A percentile compares a stretch with the other conserved stretches of the same genome.
phyloP scores from a whole-genome alignment of 2,888 invertebrate species.

The Atethmia centrago region DNA sequence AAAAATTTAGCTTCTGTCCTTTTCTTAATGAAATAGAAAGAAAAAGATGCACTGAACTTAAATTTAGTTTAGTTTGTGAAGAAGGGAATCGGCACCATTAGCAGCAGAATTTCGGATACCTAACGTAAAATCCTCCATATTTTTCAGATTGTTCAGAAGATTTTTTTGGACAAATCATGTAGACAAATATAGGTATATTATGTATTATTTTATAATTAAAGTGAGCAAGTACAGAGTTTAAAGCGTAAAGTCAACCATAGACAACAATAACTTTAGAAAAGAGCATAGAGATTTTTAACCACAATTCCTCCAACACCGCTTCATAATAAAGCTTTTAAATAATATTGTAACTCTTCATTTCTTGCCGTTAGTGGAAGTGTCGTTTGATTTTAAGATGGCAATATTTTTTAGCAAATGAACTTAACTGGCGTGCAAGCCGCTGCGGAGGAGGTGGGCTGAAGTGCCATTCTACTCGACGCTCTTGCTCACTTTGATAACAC shows the following conservation, averaged over 20 bases:
- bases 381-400: slow-evolving; percentile 26
- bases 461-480: slow-evolving; percentile 11
- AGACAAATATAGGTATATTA: not conserved
- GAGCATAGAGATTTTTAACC: not conserved
- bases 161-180: not conserved
- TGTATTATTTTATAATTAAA: not conserved
- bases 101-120: not conserved
- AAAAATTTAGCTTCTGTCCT: too few relatives aligned
- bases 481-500: slow-evolving; percentile 24
- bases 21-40: too few relatives aligned
- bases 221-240: not conserved
- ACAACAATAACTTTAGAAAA: not conserved
- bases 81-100: too few relatives aligned
- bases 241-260: too few relatives aligned
- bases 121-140: not conserved
- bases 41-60: too few relatives aligned
- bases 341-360: not conserved
- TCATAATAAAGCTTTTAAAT: not conserved
- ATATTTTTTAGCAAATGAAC: slow-evolving; percentile 23
- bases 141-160: too few relatives aligned
- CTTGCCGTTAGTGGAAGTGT: not conserved
- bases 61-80: too few relatives aligned
- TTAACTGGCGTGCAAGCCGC: not conserved
- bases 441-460: not conserved
- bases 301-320: not conserved